These are phyloP conservation scores for Crepidodera aurea DNA, from an alignment of 2,888 invertebrate genomes.

Conservation along the genomic window DNA sequence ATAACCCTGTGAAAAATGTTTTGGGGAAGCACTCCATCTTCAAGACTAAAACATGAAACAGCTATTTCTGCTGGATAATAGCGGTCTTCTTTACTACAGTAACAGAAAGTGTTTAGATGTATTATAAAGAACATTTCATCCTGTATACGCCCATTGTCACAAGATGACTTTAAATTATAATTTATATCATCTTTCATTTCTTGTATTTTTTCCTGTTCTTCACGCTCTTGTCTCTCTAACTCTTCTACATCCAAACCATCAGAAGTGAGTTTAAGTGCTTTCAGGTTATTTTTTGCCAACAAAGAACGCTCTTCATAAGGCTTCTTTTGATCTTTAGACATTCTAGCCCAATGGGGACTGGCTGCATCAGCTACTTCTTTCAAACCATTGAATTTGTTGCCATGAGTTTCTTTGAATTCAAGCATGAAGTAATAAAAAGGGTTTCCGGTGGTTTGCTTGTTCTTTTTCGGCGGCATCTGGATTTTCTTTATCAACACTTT, in stretches of 20 bases:
- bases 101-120: slow-evolving; percentile 49
- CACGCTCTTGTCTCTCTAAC: slow-evolving; percentile 36
- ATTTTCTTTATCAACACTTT: too few species aligned
- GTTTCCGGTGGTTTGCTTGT: slow-evolving; percentile 43
- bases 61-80: slow-evolving; percentile 50
- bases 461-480: slow-evolving; percentile 2
- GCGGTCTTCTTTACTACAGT: slow-evolving; percentile 28
- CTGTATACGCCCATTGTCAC: slow-evolving; percentile 34
- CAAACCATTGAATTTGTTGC: slow-evolving; percentile 34
- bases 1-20: slow-evolving; percentile 47
- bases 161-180: slow-evolving; percentile 31
- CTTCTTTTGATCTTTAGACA: slow-evolving; percentile 40
- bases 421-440: slow-evolving; percentile 46
- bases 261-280: slow-evolving; percentile 39
- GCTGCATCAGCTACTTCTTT: slow-evolving; percentile 41
- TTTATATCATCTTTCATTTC: slow-evolving; percentile 44
- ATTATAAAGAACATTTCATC: slow-evolving; percentile 47
- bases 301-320: slow-evolving; percentile 43
- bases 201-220: slow-evolving; percentile 36
- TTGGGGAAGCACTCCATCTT: slow-evolving; percentile 46
- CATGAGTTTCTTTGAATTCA: slow-evolving; percentile 41
- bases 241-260: slow-evolving; percentile 46
- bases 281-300: slow-evolving; percentile 29
- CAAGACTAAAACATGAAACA: slow-evolving; percentile 45
- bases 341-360: slow-evolving; percentile 41